Evolutionary conservation across 2,113 vertebrate species (phyloP), one percentile per base, ranked within the genome.

Genomic region (Tapirus terrestris): DNA sequence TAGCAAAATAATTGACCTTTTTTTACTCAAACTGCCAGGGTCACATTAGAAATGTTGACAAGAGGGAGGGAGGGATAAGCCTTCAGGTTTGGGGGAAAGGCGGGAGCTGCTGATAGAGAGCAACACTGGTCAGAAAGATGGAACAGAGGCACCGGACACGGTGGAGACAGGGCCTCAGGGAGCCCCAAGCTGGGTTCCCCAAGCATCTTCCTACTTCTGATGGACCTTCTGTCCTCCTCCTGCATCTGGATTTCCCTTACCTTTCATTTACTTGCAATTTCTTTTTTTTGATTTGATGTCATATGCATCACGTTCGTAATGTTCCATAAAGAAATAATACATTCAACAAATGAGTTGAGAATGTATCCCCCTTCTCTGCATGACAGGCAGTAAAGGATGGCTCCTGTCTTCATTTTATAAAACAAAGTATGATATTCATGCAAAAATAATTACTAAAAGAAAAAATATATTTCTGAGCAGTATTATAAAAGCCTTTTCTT

Each of bases 361-460:
- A 20, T 85, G 1, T 8, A 72, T 60, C 12, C 23, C 53, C 2
- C 3, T 88, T 31, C 60, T 79, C 39, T 73, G 31, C 43, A 51
- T 51, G n/a, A 76, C 39, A 85, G 31, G 13, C 36, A 82, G 36
- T 58, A 60, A 95, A 82, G 18, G 10, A 73, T 2, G 48, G 10
- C 25, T 25, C 29, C 20, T 14, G 14, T 56, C 53, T 92, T 73
- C 29, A 31, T 31, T 82, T 84, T 45, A 43, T 63, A 76, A 76
- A 89, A 77, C 29, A 48, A 85, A 89, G 14, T 10, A 36, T 13
- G 84, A 53, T 96, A 85, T 21, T 81, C 36, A 23, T 16, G 8
- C 20, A 92, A 67, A 85, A 95, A 82, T 72, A 81, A 91, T 85
- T 81, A 33, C 23, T 68, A 76, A 92, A 87, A 60, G 27, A 80